Base-by-base conservation (phyloP, 2,113 vertebrate species). In the Pluvianellus socialis region DNA sequence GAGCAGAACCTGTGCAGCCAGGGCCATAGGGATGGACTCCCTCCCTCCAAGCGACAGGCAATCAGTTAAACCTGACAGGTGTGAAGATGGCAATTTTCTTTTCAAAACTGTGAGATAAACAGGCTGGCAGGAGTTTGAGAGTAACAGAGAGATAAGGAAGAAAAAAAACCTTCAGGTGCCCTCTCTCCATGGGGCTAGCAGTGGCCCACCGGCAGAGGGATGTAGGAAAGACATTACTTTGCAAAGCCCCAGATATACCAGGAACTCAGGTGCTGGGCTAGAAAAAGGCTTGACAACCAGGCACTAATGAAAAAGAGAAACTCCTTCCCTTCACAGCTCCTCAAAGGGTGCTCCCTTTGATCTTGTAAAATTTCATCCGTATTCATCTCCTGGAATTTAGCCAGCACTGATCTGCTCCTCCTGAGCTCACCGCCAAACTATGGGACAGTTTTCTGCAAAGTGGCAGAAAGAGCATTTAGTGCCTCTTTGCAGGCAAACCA, bases 41-140 rank as follows among this genome's bases (percentile, higher is more conserved):
- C 66, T 53, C 40, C 58, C 53, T 77, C 58, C 76, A 42, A 4
- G n/a, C 6, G 44, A 88, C 32, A 72, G 96, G 96, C 76, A 81
- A 95, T 90, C 92, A 87, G 79, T 95, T 90, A 86, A 95, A 89
- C 40, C 79, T 23, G 80, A 86, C 96, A 97, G 96, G 97, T 97
- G 94, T 95, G 93, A 95, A 93, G 52, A 2, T 94, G 73, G 84
- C 92, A 90, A 76, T 67, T 96, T 91, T 92, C 88, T 91, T 62
- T 58, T 87, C 63, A 89, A 85, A 93, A 76, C 44, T 30, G 42
- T 16, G 86, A 81, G 92, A 95, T 83, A 81, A 97, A 71, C n/a
- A 79, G 84, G 88, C 90, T 63, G 91, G 94, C 23, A 38, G 94
- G 85, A 58, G 67, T 75, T 45, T 26, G 79, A 55, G 52, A 50